Evolutionary conservation across 2,888 invertebrate species (phyloP).

Genomic region (Phalangium opilio): DNA sequence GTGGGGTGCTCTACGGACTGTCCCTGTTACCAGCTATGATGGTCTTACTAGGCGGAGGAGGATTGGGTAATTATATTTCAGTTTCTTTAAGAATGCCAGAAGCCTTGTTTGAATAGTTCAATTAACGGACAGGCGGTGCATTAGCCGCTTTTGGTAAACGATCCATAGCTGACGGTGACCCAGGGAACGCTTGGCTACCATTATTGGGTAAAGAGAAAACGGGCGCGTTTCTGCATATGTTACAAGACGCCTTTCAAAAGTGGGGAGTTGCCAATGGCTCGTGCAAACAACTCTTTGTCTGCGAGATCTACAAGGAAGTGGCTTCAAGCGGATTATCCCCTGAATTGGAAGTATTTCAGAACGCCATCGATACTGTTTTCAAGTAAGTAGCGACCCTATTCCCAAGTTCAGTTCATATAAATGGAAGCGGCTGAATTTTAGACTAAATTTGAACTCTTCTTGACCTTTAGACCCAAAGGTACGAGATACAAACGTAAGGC

Average conservation of each 20-base stretch:
- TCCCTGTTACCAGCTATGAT: conserved; percentile 12
- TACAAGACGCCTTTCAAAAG: conserved; percentile 12
- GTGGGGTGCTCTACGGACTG: conserved; percentile 15
- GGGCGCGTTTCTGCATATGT: conserved; percentile 9
- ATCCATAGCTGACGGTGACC: too few species aligned
- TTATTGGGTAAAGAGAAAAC: conserved; percentile 9
- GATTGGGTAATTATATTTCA: background rate
- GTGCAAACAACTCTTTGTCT: conserved; percentile 15
- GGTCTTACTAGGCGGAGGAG: conserved; percentile 8
- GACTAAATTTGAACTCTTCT: too few species aligned
- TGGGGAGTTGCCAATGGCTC: conserved; percentile 12
- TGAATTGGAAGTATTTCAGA: conserved; percentile 14
- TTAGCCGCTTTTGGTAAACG: too few species aligned
- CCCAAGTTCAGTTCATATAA: too few species aligned
- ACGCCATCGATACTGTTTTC: conserved; percentile 12
- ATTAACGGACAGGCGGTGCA: too few species aligned
- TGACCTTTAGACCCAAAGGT: too few species aligned
- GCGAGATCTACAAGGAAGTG: conserved; percentile 15
- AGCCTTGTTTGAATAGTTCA: too few species aligned
- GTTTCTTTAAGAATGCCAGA: too few species aligned
- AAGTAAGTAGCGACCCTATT: conserved; percentile 9
- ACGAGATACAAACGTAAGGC: too few species aligned
- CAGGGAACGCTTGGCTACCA: conserved; percentile 8
- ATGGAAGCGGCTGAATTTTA: too few species aligned
- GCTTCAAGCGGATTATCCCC: conserved; percentile 13